Base-by-base conservation (phyloP, 2,888 invertebrate species). In the Rhingia rostrata region DNA sequence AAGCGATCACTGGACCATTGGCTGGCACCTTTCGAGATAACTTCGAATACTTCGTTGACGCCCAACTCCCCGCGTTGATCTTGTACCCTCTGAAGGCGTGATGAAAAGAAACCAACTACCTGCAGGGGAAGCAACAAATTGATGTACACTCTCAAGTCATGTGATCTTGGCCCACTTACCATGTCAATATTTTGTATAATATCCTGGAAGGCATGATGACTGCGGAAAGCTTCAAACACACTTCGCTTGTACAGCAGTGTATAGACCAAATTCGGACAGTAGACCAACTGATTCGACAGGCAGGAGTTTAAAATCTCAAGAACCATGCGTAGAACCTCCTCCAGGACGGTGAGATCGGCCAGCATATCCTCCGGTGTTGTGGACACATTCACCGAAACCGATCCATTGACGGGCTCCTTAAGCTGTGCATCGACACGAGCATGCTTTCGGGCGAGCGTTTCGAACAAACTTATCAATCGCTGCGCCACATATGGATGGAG, bases 221-320 rank as follows among this genome's bases (percentile, higher is more conserved):
- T 95, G 87, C 96, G 94, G 90, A 97, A 97, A 12, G 95, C 93
- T 87, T 96, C 95, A 92, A 99, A 99, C 69, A 98, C 94, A 87
- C 96, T 95, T 86, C 95, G 94, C 89, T 99, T 98, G 91, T 99
- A 99, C 39, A 99, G 93, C 87, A 99, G 92, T 0, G 98, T 97
- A 91, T 99, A 99, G 56, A 99, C 95, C 86, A 99, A 93, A 92
- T 99, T 96, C 5, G 97, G 94, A 93, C 97, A 96, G 92, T 97
- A 94, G 87, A 95, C 92, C 86, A 99, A 93, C 89, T 97, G 97
- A 90, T 96, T 95, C 0, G 96, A 95, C 64, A 99, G 93, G 89
- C 97, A 97, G 37, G 98, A 98, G 93, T 99, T 99, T 86, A 99
- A 94, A 80, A 99, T 99, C 93, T 99, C 99, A 83, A 99, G 92